phyloP scores from a whole-genome alignment of 2,113 vertebrate genomes.

The Tringa solitaria region DNA sequence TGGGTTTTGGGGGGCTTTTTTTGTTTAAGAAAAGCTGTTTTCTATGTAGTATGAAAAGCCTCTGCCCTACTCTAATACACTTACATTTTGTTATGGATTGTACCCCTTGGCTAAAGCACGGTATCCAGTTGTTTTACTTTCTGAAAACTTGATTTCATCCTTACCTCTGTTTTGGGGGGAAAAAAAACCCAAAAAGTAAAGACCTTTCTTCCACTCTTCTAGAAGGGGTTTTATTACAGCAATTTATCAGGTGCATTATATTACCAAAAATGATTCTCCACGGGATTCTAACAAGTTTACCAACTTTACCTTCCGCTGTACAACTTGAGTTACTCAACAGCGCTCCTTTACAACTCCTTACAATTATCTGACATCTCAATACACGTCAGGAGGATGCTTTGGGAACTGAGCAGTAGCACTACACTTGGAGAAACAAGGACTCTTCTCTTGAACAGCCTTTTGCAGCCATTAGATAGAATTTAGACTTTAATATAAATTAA shows the following conservation, averaged over 20 bases:
- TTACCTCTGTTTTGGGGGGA: not conserved
- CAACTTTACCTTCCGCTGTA: not conserved
- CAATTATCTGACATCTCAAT: not conserved
- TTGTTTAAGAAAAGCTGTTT: not conserved
- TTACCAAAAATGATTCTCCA: not conserved
- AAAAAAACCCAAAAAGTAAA: not conserved
- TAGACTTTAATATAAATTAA: constrained; percentile 42
- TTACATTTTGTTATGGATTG: not conserved
- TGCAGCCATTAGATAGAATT: not conserved
- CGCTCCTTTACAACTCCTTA: not conserved
- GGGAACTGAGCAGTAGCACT: not conserved
- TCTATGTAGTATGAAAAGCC: not conserved
- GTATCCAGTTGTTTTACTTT: not conserved
- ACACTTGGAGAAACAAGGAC: not conserved
- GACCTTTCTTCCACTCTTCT: not conserved
- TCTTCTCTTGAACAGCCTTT: not conserved
- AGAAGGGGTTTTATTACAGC: not conserved
- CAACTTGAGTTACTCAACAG: not conserved
- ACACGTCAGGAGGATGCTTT: not conserved
- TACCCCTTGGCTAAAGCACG: not conserved
- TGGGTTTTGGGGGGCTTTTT: too few species aligned
- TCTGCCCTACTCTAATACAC: not conserved
- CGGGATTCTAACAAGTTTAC: not conserved
- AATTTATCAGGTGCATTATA: not conserved
- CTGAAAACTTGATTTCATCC: not conserved